A percentile compares a stretch with the other conserved stretches of the same genome.
These are phyloP conservation scores for Cinclus cinclus DNA, from an alignment of 2,113 vertebrate genomes.

Conservation along the genomic window DNA sequence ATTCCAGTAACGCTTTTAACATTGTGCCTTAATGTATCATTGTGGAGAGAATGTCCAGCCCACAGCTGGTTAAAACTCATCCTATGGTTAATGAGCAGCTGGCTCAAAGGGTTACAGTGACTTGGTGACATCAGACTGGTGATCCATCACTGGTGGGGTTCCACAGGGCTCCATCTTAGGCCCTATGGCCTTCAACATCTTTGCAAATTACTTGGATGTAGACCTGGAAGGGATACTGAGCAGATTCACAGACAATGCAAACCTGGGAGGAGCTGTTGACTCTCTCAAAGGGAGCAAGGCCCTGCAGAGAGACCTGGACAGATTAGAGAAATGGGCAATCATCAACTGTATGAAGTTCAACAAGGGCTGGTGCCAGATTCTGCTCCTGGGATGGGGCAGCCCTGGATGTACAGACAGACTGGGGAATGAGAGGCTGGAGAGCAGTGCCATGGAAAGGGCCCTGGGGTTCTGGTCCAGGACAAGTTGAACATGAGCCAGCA, in stretches of 20 bases:
- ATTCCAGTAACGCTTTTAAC: neutral
- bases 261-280: neutral
- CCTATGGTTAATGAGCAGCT: neutral
- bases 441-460: neutral
- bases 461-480: neutral
- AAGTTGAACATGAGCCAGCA: neutral
- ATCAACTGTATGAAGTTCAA: accelerated
- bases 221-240: neutral
- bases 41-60: no score
- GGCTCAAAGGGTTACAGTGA: neutral
- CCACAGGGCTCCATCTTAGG: neutral
- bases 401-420: neutral
- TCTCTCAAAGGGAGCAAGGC: neutral
- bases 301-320: accelerated
- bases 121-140: neutral
- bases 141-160: neutral
- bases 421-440: neutral
- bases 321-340: neutral
- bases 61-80: neutral
- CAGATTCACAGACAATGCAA: neutral
- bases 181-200: neutral
- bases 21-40: neutral
- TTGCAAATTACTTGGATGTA: neutral
- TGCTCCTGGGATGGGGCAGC: neutral
- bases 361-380: accelerated